Conservation (phyloP, 2,797 vertebrate species). For the Spizella passerina region DNA sequence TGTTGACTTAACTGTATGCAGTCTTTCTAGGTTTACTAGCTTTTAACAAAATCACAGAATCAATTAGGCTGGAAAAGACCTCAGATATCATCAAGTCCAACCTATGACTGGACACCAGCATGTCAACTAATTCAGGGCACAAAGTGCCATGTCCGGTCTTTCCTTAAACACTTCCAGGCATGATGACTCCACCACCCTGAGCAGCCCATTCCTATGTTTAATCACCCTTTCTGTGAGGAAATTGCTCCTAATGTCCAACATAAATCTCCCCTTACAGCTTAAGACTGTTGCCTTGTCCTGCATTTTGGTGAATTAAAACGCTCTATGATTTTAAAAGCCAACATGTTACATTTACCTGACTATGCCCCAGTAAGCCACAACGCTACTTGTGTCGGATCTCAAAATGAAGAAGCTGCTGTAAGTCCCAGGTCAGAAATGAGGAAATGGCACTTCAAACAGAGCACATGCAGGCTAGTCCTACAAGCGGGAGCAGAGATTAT, state of each 20-base stretch:
- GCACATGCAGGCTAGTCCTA: not conserved
- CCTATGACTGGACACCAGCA: not conserved
- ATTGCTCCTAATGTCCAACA: not conserved
- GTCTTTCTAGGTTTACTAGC: not conserved
- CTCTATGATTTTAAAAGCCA: not conserved
- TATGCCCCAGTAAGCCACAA: not conserved
- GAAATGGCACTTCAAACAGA: not conserved
- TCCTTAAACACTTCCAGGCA: not conserved
- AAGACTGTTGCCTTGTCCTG: not conserved
- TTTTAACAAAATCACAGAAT: not conserved
- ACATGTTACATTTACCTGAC: not conserved
- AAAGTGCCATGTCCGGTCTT: not conserved
- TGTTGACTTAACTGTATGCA: not conserved
- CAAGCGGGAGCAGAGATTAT: not conserved
- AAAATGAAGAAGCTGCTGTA: not conserved
- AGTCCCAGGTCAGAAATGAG: not conserved
- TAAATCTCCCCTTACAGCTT: not conserved
- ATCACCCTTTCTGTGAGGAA: not conserved
- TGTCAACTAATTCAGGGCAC: accelerated
- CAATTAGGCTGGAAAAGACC: not conserved
- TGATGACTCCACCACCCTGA: not conserved
- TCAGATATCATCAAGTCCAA: not conserved
- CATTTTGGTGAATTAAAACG: not conserved
- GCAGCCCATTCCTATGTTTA: not conserved
- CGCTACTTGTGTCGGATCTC: not conserved